Conservation (phyloP, 2,113 vertebrate genomes). For the Oophaga pumilio region DNA sequence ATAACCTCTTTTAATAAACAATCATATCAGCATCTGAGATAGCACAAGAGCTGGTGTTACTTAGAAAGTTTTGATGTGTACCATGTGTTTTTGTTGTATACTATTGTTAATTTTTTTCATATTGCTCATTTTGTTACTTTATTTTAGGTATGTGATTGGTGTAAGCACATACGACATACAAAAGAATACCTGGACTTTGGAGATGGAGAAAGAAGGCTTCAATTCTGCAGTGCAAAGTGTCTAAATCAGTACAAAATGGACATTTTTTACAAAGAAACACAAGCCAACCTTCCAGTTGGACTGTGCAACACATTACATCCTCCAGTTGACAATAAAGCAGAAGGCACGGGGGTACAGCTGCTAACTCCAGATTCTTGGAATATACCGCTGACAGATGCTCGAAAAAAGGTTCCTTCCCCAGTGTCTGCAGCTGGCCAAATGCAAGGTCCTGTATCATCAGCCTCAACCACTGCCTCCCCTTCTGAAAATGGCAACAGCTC, state of each 20-base stretch:
- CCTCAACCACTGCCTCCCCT: conserved; percentile 86
- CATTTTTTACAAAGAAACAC: conserved; percentile 99
- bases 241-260: conserved; percentile 99
- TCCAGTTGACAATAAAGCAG: conserved; percentile 86
- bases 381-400: conserved; percentile 88
- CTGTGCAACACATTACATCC: conserved; percentile 89
- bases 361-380: conserved; percentile 99
- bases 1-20: background rate
- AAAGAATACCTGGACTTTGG: conserved; percentile 99
- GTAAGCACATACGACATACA: conserved; percentile 99
- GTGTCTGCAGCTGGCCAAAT: conserved; percentile 78
- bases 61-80: background rate
- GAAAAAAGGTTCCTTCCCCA: conserved; percentile 91
- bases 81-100: background rate
- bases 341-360: conserved; percentile 89
- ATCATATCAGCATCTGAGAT: background rate
- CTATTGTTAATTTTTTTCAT: background rate
- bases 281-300: conserved; percentile 94
- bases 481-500: conserved; percentile 88
- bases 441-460: conserved; percentile 81
- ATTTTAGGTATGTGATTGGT: conserved; percentile 99
- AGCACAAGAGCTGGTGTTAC: too few relatives aligned
- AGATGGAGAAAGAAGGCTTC: conserved; percentile 95
- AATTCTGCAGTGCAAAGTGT: conserved; percentile 99
- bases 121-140: conserved; percentile 68